These are phyloP conservation scores for Heliopora coerulea DNA, from an alignment of 92 coral and sea anemone species.

Conservation along the genomic window DNA sequence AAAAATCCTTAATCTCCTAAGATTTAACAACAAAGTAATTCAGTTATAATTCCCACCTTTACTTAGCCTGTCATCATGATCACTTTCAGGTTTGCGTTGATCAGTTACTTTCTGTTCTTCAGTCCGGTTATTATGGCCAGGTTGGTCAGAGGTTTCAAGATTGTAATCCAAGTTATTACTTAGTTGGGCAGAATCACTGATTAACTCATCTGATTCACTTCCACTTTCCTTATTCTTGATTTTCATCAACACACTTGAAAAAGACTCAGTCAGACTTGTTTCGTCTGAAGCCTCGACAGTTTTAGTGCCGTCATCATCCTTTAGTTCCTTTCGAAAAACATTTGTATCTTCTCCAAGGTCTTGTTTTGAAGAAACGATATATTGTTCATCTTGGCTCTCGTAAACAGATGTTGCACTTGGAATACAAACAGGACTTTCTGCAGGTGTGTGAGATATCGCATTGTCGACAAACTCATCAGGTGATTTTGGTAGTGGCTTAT, in stretches of 20 bases:
- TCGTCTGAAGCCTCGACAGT: not conserved
- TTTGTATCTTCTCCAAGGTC: too few relatives aligned
- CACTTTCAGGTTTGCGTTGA: not conserved
- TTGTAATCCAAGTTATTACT: not conserved
- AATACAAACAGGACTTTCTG: not conserved
- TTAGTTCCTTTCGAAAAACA: too few relatives aligned
- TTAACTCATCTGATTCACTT: not conserved
- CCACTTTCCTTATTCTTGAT: not conserved
- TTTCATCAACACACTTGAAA: not conserved
- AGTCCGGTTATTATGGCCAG: not conserved
- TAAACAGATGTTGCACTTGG: constrained; percentile 16
- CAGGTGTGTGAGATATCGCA: not conserved
- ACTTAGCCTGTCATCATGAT: too few relatives aligned
- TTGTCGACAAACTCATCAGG: not conserved
- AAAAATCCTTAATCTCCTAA: too few relatives aligned
- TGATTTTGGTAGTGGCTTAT: not conserved
- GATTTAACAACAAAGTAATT: too few relatives aligned
- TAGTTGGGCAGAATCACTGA: not conserved
- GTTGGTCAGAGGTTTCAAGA: not conserved
- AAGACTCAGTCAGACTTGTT: not conserved
- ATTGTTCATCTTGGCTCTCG: not conserved
- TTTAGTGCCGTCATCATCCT: too few relatives aligned
- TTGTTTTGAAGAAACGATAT: not conserved
- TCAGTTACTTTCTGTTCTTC: constrained; percentile 1
- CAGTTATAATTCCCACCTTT: too few relatives aligned